phyloP scores from a whole-genome alignment of 1,140 invertebrate genomes.

The Bactericera cockerelli region DNA sequence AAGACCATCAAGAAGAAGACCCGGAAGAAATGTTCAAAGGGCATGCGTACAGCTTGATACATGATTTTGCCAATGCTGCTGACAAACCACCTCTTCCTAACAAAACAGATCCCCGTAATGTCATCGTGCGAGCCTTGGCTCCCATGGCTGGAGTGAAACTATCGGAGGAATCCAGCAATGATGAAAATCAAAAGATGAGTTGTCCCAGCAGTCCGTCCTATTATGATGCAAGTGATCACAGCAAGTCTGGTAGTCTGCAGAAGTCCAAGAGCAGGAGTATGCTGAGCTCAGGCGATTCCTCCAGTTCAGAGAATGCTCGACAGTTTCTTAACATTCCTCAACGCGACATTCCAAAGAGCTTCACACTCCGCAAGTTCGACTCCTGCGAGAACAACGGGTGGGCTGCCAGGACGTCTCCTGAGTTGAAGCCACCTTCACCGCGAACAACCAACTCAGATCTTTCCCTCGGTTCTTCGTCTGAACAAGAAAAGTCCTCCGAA shows the following conservation, averaged over 20 bases:
- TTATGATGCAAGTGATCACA: constrained; percentile 7
- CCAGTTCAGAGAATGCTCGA: neutral
- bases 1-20: neutral
- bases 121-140: constrained; percentile 47
- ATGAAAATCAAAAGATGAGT: constrained; percentile 4
- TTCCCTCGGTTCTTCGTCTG: neutral
- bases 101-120: constrained; percentile 34
- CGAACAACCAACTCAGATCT: neutral
- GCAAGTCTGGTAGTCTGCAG: neutral
- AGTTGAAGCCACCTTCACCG: neutral
- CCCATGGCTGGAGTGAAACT: constrained; percentile 35
- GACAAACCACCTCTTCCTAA: constrained; percentile 37
- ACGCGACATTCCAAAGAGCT: constrained; percentile 2
- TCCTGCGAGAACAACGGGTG: constrained; percentile 24
- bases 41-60: neutral
- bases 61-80: constrained; percentile 5
- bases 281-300: neutral
- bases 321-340: constrained; percentile 1
- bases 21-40: constrained; percentile 4
- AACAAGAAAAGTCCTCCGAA: neutral
- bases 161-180: constrained; percentile 1
- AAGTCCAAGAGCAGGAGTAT: neutral
- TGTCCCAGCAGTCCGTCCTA: neutral
- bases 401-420: constrained; percentile 8
- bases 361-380: constrained; percentile 17